phyloP scores from a whole-genome alignment of 2,113 vertebrate species.

The Aepyceros melampus region DNA sequence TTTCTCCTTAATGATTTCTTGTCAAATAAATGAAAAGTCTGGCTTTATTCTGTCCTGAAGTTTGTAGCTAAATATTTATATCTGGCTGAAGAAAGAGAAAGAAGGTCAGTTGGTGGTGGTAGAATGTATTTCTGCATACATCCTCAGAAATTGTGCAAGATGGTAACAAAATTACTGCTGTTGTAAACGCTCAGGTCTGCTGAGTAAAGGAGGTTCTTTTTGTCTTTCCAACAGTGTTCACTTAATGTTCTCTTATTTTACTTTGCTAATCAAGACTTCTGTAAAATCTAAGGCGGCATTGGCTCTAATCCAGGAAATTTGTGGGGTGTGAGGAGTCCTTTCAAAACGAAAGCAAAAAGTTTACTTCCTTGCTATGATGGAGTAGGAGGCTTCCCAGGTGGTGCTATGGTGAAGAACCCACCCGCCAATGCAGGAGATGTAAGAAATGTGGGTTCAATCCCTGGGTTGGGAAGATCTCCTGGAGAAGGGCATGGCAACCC shows the following conservation, averaged over 20 bases:
- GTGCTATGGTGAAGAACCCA: background rate
- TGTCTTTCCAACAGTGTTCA: background rate
- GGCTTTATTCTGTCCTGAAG: constrained; percentile 38
- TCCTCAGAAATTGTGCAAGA: background rate
- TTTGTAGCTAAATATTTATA: constrained; percentile 47
- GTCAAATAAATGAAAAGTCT: constrained; percentile 51
- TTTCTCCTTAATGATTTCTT: constrained; percentile 51
- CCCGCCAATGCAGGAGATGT: background rate
- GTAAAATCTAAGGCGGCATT: background rate
- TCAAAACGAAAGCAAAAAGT: background rate
- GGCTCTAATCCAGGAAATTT: background rate
- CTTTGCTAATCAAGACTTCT: background rate
- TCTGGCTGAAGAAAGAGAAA: background rate
- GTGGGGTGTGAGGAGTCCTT: background rate
- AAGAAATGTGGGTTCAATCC: background rate
- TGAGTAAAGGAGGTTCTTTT: background rate
- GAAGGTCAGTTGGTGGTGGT: background rate
- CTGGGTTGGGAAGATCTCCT: background rate
- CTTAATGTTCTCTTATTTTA: background rate
- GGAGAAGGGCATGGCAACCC: background rate
- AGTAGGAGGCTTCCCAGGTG: background rate
- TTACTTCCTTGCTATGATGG: background rate
- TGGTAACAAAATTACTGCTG: background rate
- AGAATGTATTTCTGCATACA: background rate
- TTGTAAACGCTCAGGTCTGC: background rate